These are phyloP conservation scores for Dermatophagoides farinae DNA, from an alignment of 1,140 invertebrate species.

Conservation along the genomic window DNA sequence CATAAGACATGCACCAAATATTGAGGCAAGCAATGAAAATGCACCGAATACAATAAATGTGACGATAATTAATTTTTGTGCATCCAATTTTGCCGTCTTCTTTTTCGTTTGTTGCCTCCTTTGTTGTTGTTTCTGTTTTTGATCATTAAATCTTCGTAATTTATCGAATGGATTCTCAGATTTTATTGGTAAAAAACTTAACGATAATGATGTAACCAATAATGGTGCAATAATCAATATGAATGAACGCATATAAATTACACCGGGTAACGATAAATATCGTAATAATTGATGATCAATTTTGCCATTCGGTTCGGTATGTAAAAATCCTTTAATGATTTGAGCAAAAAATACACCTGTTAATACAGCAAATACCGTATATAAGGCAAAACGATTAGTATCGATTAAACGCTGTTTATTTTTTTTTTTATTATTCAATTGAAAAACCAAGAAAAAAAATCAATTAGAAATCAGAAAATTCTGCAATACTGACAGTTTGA, in stretches of 20 bases:
- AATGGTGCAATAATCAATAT: slow-evolving; percentile 18
- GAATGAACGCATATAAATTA: slow-evolving; percentile 16
- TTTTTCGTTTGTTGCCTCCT: no score
- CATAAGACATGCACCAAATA: slow-evolving; percentile 1
- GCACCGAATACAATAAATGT: neutral
- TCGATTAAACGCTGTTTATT: no score
- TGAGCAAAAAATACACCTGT: neutral
- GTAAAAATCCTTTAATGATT: neutral
- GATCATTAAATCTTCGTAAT: no score
- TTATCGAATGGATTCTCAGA: neutral
- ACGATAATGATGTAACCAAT: slow-evolving; percentile 8
- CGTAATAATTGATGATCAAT: neutral
- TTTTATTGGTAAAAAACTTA: neutral
- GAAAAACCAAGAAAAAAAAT: no score
- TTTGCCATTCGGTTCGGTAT: neutral
- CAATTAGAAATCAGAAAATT: no score
- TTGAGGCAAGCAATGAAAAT: neutral
- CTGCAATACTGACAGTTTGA: no score
- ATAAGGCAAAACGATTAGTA: neutral
- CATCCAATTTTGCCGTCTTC: neutral
- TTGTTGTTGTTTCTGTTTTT: no score
- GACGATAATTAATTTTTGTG: neutral
- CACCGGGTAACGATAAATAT: slow-evolving; percentile 15
- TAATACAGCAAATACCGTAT: neutral
- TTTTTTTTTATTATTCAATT: no score